phyloP scores from a whole-genome alignment of 2,888 invertebrate species.

The Ramazzottius varieornatus region DNA sequence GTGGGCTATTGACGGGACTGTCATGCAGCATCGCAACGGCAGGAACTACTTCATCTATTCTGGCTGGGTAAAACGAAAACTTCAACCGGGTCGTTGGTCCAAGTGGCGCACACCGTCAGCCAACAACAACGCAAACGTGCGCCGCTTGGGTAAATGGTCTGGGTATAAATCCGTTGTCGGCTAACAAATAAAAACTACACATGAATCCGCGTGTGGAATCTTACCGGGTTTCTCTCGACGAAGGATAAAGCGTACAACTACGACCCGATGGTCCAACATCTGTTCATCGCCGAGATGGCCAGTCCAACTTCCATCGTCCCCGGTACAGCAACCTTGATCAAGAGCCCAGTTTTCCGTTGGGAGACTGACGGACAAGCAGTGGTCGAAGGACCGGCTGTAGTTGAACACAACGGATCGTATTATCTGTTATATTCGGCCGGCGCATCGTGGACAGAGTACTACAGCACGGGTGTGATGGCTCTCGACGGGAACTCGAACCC shows the following conservation, averaged over 20 bases:
- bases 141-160: no score
- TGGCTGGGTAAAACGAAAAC: not conserved
- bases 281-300: not conserved
- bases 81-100: no score
- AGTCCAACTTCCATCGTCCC: not conserved
- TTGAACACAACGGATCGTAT: not conserved
- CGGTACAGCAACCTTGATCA: not conserved
- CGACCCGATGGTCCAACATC: not conserved
- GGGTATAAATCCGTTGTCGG: no score
- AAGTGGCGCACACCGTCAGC: no score
- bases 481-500: not conserved
- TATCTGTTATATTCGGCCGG: not conserved
- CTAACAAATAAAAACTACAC: no score
- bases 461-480: not conserved
- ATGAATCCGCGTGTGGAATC: no score
- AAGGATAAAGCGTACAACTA: not conserved
- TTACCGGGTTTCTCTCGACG: no score
- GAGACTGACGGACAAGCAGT: not conserved
- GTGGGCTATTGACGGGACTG: not conserved
- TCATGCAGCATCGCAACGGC: not conserved
- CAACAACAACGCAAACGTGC: no score
- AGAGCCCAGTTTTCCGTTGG: not conserved
- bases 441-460: not conserved
- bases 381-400: not conserved
- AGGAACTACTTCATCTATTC: not conserved